Evolutionary conservation across 2,888 invertebrate genomes (phyloP).

Genomic region (Pachycephus smyrnensis): DNA sequence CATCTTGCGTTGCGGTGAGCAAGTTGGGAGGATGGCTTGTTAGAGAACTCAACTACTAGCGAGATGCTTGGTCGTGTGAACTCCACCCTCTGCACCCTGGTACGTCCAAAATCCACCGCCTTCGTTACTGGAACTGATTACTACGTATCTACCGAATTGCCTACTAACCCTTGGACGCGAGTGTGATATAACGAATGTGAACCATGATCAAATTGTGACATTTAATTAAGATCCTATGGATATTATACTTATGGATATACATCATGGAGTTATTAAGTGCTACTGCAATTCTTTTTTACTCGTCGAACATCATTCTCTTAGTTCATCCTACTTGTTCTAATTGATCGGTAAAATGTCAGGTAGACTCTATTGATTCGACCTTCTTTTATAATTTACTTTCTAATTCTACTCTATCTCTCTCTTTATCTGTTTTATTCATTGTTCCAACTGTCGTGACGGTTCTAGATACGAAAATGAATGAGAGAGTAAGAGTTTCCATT

Average conservation of each 20-base stretch:
- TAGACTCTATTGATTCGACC: neutral
- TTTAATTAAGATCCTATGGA: neutral
- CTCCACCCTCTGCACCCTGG: slow-evolving; percentile 50
- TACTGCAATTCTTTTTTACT: neutral
- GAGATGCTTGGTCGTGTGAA: slow-evolving; percentile 48
- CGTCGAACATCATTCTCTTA: neutral
- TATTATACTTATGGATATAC: neutral
- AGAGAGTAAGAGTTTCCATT: slow-evolving; percentile 13
- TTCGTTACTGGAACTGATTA: neutral
- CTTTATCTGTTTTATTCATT: neutral
- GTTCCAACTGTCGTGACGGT: neutral
- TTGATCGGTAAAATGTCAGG: neutral
- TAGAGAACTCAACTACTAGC: slow-evolving; percentile 23
- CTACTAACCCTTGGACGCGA: neutral
- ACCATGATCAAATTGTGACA: slow-evolving; percentile 12
- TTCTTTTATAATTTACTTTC: neutral
- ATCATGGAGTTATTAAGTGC: neutral
- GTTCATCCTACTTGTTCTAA: neutral
- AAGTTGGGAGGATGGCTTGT: slow-evolving; percentile 31
- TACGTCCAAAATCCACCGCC: slow-evolving; percentile 37
- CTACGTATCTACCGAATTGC: slow-evolving; percentile 3
- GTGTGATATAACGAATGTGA: slow-evolving; percentile 16
- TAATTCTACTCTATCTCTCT: neutral
- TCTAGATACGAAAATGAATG: neutral
- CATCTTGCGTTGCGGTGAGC: slow-evolving; percentile 30